These are phyloP conservation scores for Myrmecophaga tridactyla DNA, from an alignment of 2,113 vertebrate species.

Conservation along the genomic window DNA sequence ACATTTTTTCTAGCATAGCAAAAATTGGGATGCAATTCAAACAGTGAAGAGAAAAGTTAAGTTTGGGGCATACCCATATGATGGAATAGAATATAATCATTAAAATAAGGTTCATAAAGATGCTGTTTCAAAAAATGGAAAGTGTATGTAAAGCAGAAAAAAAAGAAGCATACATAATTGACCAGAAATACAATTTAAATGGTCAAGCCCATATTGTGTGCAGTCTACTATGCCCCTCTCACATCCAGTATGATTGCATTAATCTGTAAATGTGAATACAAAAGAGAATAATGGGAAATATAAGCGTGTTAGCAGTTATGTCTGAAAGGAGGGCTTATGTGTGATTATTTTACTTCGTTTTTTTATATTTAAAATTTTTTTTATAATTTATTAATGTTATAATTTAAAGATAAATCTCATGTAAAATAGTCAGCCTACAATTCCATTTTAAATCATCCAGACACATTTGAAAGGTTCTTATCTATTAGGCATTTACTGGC, in stretches of 20 bases:
- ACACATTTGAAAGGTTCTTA: background rate
- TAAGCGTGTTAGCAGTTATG: background rate
- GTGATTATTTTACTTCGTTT: background rate
- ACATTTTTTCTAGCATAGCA: background rate
- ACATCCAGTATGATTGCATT: background rate
- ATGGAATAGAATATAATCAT: background rate
- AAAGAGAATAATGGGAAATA: background rate
- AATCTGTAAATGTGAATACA: background rate
- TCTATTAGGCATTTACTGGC: background rate
- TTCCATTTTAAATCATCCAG: background rate
- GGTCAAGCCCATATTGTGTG: too few species aligned
- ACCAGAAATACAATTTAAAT: background rate
- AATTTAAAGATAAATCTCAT: conserved; percentile 15
- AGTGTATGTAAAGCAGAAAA: background rate
- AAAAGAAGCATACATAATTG: background rate
- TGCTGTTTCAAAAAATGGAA: conserved; percentile 1
- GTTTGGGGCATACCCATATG: background rate
- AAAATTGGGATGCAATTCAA: background rate
- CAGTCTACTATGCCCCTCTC: background rate
- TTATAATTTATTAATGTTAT: background rate
- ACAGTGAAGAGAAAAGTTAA: background rate
- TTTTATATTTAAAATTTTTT: background rate
- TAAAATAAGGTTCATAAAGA: background rate
- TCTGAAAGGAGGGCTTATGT: background rate
- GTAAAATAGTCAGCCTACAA: background rate